These are phyloP conservation scores for Acanthisitta chloris DNA, from an alignment of 2,113 vertebrate species.

Conservation along the genomic window DNA sequence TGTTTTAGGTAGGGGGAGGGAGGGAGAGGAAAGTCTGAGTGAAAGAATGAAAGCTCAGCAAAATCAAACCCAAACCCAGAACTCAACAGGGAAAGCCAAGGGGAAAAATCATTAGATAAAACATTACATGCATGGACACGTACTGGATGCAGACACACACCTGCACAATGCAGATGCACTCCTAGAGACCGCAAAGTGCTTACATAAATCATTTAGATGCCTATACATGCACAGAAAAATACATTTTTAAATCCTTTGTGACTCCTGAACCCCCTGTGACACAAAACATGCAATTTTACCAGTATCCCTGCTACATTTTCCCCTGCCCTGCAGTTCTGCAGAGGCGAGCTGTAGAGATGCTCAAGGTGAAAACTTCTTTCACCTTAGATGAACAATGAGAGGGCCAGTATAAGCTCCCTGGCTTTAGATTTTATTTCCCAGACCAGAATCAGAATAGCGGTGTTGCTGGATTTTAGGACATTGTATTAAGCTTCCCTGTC, in stretches of 20 bases:
- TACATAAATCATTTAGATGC: background rate
- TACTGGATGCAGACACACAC: slow-evolving; percentile 44
- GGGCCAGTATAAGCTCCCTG: background rate
- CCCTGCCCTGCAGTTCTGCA: background rate
- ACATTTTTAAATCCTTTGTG: background rate
- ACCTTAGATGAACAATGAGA: background rate
- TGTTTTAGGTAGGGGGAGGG: background rate
- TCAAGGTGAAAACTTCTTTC: slow-evolving; percentile 14
- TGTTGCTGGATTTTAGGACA: background rate
- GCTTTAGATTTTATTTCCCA: slow-evolving; percentile 1
- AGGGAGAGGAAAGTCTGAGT: background rate
- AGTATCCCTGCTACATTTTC: background rate
- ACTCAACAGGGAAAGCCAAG: slow-evolving; percentile 26
- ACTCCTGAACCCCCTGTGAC: background rate
- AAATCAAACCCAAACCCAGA: slow-evolving; percentile 27
- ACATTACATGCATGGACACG: slow-evolving; percentile 55
- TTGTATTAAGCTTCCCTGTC: background rate
- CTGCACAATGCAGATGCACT: slow-evolving; percentile 13
- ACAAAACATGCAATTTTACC: background rate
- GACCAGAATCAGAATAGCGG: background rate
- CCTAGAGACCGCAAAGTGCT: background rate
- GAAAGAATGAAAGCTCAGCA: slow-evolving; percentile 45
- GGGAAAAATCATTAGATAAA: slow-evolving; percentile 46
- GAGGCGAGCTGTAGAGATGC: background rate
- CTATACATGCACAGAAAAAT: background rate